Evolutionary conservation across 1,140 invertebrate species (phyloP).

Genomic region (Aphaenogaster ashmeadi): DNA sequence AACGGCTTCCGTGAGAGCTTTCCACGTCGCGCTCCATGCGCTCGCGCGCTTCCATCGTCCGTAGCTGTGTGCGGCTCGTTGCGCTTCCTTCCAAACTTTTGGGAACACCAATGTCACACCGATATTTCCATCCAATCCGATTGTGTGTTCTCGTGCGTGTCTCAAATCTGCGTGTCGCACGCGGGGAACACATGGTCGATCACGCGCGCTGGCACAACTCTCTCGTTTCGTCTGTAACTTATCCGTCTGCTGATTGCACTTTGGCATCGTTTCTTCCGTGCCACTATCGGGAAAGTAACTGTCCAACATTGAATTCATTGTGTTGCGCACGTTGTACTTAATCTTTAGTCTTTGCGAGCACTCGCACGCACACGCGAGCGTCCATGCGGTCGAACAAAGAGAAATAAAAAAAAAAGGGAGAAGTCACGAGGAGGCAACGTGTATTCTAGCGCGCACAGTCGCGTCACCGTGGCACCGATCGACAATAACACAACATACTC

Average conservation of each 20-base stretch:
- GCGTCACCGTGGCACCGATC: neutral
- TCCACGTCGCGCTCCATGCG: slow-evolving; percentile 27
- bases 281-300: neutral
- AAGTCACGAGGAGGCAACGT: neutral
- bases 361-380: slow-evolving; percentile 51
- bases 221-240: neutral
- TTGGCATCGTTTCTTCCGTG: neutral
- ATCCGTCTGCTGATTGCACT: neutral
- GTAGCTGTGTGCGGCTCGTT: neutral
- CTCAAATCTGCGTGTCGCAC: neutral
- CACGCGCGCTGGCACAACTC: neutral
- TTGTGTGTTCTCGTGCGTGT: neutral
- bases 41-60: neutral
- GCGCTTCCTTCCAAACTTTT: neutral
- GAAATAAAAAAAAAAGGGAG: neutral
- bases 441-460: too few species aligned
- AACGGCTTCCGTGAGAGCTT: slow-evolving; percentile 46
- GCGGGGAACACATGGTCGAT: neutral
- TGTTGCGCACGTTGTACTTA: neutral
- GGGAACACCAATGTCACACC: neutral
- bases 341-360: neutral
- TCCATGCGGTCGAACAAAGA: neutral
- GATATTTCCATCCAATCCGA: neutral
- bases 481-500: slow-evolving; percentile 61
- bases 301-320: neutral